Conservation (phyloP, 2,113 vertebrate genomes). For the Ginglymostoma cirratum region DNA sequence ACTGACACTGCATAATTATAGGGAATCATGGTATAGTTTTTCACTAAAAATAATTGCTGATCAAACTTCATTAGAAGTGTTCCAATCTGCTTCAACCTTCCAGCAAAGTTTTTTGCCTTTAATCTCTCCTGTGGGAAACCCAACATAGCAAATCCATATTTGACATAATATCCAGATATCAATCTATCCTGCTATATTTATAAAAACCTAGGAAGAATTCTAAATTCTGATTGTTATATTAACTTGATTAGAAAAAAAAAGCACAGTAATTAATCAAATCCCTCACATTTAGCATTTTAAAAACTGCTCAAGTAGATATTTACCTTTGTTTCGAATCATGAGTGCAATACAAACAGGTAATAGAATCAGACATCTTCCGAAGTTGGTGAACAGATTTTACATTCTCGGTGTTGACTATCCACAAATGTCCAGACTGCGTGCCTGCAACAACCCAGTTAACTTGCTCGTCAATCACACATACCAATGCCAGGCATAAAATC, state of each 20-base stretch:
- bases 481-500: conserved; percentile 72
- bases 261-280: not conserved
- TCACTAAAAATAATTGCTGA: not conserved
- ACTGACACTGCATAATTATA: not conserved
- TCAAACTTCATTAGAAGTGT: not conserved
- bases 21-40: not conserved
- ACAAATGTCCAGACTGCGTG: conserved; percentile 74
- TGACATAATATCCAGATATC: not conserved
- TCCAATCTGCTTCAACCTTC: not conserved
- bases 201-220: not conserved
- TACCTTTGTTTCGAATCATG: conserved; percentile 65
- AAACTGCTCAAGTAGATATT: not conserved
- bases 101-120: not conserved
- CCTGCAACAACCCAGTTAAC: conserved; percentile 83
- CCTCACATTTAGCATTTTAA: not conserved
- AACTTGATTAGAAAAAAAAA: not conserved
- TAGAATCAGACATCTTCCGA: conserved; percentile 71
- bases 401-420: conserved; percentile 63
- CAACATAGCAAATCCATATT: not conserved
- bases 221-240: not conserved
- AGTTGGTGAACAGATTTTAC: conserved; percentile 60
- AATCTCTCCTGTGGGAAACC: too few species aligned
- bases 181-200: not conserved
- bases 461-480: conserved; percentile 62
- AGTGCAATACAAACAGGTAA: conserved; percentile 82